These are phyloP conservation scores for Sebastes iracundus DNA, from an alignment of 2,797 vertebrate genomes.

Conservation along the genomic window DNA sequence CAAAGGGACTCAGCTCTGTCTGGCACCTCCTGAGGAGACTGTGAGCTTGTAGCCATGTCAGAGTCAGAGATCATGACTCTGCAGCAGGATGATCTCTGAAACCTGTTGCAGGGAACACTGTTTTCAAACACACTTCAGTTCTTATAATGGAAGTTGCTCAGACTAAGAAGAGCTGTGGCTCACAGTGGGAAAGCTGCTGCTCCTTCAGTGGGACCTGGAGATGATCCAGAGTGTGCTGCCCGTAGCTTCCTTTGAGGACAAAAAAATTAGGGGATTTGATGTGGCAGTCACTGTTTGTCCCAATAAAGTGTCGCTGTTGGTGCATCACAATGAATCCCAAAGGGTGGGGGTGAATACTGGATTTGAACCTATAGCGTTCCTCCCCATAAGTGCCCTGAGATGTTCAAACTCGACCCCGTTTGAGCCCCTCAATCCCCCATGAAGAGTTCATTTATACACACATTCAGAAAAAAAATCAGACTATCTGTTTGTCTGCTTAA, in stretches of 20 bases:
- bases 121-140: conserved; percentile 1
- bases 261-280: not conserved
- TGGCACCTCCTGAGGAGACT: conserved; percentile 5
- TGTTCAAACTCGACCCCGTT: not conserved
- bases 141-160: conserved; percentile 2
- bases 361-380: not conserved
- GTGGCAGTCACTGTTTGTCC: conserved; percentile 7
- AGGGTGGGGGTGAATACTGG: not conserved
- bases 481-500: not conserved
- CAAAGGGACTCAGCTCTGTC: not conserved
- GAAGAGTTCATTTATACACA: not conserved
- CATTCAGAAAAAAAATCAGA: not conserved
- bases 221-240: not conserved
- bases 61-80: not conserved
- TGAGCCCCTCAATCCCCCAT: not conserved
- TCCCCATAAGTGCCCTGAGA: not conserved
- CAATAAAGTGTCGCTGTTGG: not conserved
- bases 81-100: conserved; percentile 13
- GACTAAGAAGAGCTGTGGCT: conserved; percentile 6
- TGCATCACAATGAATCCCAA: not conserved
- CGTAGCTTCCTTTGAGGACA: not conserved
- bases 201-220: conserved; percentile 23
- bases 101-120: conserved; percentile 2
- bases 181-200: conserved; percentile 19
- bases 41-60: not conserved